phyloP scores from a whole-genome alignment of 2,797 vertebrate species.

The Gallinago nigripennis region DNA sequence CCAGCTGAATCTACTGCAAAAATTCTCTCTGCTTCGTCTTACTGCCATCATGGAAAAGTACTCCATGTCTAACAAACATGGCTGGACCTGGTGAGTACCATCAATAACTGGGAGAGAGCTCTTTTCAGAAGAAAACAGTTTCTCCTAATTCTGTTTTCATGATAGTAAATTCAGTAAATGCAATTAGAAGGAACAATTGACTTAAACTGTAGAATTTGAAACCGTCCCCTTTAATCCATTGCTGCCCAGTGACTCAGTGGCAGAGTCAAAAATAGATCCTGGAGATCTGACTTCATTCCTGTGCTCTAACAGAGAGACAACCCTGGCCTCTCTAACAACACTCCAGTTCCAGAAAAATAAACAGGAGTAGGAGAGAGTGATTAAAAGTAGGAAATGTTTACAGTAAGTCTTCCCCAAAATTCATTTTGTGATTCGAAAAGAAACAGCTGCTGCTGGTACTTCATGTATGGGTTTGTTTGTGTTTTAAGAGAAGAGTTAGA shows the following conservation, averaged over 20 bases:
- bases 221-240: background rate
- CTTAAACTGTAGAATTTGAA: background rate
- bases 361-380: slow-evolving; percentile 36
- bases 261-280: slow-evolving; percentile 10
- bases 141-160: background rate
- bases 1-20: slow-evolving; percentile 93
- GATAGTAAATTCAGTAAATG: background rate
- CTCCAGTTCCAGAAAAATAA: slow-evolving; percentile 38
- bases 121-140: background rate
- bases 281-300: slow-evolving; percentile 1
- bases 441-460: slow-evolving; percentile 51
- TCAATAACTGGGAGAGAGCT: background rate
- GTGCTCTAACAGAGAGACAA: background rate
- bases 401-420: slow-evolving; percentile 37
- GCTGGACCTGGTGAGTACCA: slow-evolving; percentile 92
- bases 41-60: slow-evolving; percentile 98
- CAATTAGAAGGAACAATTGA: background rate
- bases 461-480: background rate
- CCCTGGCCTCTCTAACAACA: background rate
- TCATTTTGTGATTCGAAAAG: background rate
- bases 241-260: background rate
- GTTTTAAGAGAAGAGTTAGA: background rate
- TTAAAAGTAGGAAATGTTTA: slow-evolving; percentile 51
- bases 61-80: slow-evolving; percentile 95
- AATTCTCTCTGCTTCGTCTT: slow-evolving; percentile 92